Conservation (phyloP, 2,888 invertebrate species). For the Sthenelais limicola region DNA sequence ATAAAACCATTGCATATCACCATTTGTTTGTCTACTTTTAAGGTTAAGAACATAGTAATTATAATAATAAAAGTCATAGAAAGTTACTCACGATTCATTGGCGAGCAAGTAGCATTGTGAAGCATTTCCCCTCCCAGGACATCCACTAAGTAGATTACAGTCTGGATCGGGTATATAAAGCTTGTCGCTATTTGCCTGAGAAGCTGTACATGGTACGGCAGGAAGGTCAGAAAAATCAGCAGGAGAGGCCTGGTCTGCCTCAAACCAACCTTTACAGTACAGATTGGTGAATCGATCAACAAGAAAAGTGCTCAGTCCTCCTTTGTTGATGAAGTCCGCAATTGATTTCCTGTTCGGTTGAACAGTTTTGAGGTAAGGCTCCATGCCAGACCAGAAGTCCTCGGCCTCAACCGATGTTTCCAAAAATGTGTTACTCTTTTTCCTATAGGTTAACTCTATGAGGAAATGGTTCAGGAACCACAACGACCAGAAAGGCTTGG, state of each 20-base stretch:
- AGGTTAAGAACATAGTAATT: too few species aligned
- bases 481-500: constrained; percentile 17
- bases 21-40: too few species aligned
- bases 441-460: neutral
- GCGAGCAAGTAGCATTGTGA: too few species aligned
- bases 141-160: too few species aligned
- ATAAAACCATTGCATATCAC: too few species aligned
- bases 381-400: neutral
- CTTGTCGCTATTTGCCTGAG: neutral
- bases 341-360: neutral
- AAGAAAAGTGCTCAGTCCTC: too few species aligned
- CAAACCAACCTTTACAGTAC: neutral
- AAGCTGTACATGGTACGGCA: neutral
- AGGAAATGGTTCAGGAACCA: constrained; percentile 19
- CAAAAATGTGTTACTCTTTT: neutral
- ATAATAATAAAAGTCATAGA: too few species aligned
- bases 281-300: neutral
- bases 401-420: neutral
- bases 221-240: neutral
- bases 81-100: too few species aligned
- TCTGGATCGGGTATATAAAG: neutral
- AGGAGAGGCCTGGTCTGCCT: neutral
- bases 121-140: too few species aligned
- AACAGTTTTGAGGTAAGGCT: neutral
- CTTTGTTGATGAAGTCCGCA: too few species aligned